Percentiles rank a stretch among this genome's conserved stretches.
These are phyloP conservation scores for Philotrypesis tridentata DNA, from an alignment of 1,140 invertebrate species.

Conservation along the genomic window DNA sequence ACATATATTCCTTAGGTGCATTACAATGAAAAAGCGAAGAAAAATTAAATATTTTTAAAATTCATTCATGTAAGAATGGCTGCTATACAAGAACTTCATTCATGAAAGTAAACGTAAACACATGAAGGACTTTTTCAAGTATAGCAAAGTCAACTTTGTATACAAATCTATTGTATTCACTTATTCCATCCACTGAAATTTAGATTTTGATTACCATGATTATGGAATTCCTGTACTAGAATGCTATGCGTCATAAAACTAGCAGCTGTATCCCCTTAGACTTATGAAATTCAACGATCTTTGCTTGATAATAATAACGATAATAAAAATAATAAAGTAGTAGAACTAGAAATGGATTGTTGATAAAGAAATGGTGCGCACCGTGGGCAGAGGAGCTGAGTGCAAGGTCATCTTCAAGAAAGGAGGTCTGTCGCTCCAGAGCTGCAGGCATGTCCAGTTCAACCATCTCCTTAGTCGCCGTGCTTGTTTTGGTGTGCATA, in stretches of 20 bases:
- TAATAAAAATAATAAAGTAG: background rate
- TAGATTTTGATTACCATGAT: background rate
- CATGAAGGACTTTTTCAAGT: background rate
- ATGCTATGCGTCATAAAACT: background rate
- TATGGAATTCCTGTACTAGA: background rate
- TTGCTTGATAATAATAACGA: no score
- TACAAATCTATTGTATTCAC: background rate
- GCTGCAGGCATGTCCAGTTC: constrained; percentile 46
- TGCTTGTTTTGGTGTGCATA: constrained; percentile 41
- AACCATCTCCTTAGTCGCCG: constrained; percentile 46
- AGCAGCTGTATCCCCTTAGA: background rate
- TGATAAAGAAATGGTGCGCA: constrained; percentile 8
- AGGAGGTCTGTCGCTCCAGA: constrained; percentile 49
- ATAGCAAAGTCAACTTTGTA: background rate
- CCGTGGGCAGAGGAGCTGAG: constrained; percentile 56
- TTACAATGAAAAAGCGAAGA: no score
- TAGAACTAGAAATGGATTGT: background rate
- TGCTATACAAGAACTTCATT: background rate
- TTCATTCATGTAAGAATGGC: background rate
- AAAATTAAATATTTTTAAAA: no score
- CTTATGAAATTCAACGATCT: background rate
- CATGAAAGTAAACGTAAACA: background rate
- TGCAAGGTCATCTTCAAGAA: constrained; percentile 58
- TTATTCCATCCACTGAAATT: background rate
- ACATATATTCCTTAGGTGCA: no score